Evolutionary conservation across 2,113 vertebrate genomes (phyloP), one percentile per base, ranked within the genome.

Genomic region (Amazona guildingii): DNA sequence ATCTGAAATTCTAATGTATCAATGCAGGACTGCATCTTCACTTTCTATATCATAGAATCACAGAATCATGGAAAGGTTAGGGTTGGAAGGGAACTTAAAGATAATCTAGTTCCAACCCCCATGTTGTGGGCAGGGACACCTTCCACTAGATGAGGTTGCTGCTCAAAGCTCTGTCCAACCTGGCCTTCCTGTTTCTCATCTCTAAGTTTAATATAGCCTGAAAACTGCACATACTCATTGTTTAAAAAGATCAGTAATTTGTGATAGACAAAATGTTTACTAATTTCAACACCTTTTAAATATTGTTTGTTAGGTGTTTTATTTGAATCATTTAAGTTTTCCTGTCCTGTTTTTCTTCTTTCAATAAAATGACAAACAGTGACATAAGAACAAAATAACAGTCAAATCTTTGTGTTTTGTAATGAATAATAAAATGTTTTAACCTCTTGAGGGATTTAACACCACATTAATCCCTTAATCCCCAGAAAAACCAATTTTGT

Each of bases 361-460:
- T 95, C 94, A 96, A 86, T 83, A 75, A 95, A 96, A 97, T 93
- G 88, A 91, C 91, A 87, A 94, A 75, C 78, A 77, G 82, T 95
- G 94, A 97, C 89, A 94, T 93, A 95, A 94, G 93, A 97, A 97
- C 81, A 92, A 98, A 98, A 91, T 98, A 98, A 96, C 93, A 86
- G 97, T 95, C 97, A 80, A 37, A 98, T 98, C 98, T 98, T 99
- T 99, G 98, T 99, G 98, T 97, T 98, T 98, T 98, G 98, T 98
- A 98, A 99, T 99, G 99, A 99, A 99, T 99, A 99, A 98, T 99
- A 98, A 98, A 98, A 98, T 98, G 98, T 98, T 99, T 99, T 98
- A 98, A 98, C 98, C 98, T 99, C 98, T 99, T 99, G 98, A 98
- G 99, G 98, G 98, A 99, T 98, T 99, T 99, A 99, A 98, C 98